phyloP scores from a whole-genome alignment of 2,888 invertebrate species.

The Osedax frankpressi region DNA sequence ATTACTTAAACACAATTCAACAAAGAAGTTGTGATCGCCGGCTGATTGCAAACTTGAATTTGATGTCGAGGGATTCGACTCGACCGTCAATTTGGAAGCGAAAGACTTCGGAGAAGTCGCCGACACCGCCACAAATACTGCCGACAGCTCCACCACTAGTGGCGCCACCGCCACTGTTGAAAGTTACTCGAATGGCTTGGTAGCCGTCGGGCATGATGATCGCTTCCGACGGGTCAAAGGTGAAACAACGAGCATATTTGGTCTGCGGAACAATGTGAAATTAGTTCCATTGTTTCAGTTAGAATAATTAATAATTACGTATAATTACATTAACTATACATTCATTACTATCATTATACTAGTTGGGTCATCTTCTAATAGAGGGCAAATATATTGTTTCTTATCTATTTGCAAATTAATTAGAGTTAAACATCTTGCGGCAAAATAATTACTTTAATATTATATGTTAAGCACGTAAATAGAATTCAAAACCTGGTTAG shows the following conservation, averaged over 20 bases:
- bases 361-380: too few species aligned
- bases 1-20: too few species aligned
- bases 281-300: too few species aligned
- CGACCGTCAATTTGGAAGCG: conserved; percentile 43
- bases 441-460: too few species aligned
- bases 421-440: too few species aligned
- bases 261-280: conserved; percentile 35
- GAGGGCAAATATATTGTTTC: too few species aligned
- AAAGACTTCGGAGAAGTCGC: conserved; percentile 44
- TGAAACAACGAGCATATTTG: conserved; percentile 42
- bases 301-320: too few species aligned
- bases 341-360: too few species aligned
- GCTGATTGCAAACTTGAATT: conserved; percentile 34
- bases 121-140: conserved; percentile 43
- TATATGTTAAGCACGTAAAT: too few species aligned
- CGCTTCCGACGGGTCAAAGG: conserved; percentile 43
- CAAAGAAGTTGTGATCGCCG: too few species aligned
- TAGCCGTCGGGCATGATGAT: conserved; percentile 44
- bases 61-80: conserved; percentile 34
- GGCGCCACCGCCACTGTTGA: conserved; percentile 41
- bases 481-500: background rate
- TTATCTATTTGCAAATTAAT: too few species aligned
- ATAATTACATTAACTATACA: too few species aligned
- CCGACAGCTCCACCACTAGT: conserved; percentile 43
- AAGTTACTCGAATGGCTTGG: conserved; percentile 43